These are phyloP conservation scores for Zaprionus lachaisei DNA, from an alignment of 1,140 invertebrate genomes.

Conservation along the genomic window DNA sequence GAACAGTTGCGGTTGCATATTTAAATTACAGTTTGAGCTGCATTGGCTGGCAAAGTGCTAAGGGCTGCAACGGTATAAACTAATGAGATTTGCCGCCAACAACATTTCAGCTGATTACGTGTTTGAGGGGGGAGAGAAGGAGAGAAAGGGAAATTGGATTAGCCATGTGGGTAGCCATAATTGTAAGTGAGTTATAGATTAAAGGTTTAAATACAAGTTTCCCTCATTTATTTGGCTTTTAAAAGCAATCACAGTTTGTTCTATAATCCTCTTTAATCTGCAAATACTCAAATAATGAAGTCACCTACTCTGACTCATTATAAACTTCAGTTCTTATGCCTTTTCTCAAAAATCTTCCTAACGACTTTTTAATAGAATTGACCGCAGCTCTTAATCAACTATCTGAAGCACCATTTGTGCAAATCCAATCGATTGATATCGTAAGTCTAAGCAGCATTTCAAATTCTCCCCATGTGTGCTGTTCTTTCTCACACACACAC, in stretches of 20 bases:
- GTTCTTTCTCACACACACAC: neutral
- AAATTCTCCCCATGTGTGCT: neutral
- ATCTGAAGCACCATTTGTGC: slow-evolving; percentile 10
- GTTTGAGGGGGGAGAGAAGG: neutral
- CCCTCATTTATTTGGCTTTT: too few species aligned
- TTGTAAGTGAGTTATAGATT: neutral
- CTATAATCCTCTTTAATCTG: too few species aligned
- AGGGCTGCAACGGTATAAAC: too few species aligned
- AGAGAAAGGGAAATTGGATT: neutral
- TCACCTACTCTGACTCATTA: neutral
- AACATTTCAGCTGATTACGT: slow-evolving; percentile 17
- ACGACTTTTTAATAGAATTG: slow-evolving; percentile 16
- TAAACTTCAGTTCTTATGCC: neutral
- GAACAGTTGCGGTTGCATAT: slow-evolving; percentile 20
- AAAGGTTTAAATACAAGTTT: neutral
- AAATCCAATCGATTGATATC: slow-evolving; percentile 37
- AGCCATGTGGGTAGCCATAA: neutral
- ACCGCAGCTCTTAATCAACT: slow-evolving; percentile 26
- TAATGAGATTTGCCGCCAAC: slow-evolving; percentile 29
- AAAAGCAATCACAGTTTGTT: too few species aligned
- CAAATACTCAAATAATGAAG: neutral
- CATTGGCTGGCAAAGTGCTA: slow-evolving; percentile 3
- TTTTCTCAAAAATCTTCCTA: neutral
- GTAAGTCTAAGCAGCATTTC: slow-evolving; percentile 5
- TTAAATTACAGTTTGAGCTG: slow-evolving; percentile 37